Evolutionary conservation across 2,113 vertebrate species (phyloP).

Genomic region (Orientallactaga bullata): DNA sequence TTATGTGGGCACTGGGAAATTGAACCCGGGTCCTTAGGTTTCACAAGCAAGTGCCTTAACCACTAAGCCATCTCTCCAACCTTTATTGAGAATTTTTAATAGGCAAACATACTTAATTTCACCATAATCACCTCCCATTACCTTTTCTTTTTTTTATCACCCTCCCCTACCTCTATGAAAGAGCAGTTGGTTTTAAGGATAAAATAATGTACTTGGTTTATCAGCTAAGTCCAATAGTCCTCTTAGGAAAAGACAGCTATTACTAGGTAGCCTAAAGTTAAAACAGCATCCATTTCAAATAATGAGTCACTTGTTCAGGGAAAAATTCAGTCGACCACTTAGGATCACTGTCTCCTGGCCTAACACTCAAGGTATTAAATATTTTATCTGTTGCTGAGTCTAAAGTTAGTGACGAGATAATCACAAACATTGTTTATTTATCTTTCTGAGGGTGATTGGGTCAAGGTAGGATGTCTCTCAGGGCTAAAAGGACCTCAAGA

Average conservation of each 20-base stretch:
- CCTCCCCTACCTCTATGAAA: neutral
- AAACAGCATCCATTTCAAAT: neutral
- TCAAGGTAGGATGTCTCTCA: neutral
- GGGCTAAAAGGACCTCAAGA: neutral
- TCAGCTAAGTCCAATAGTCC: neutral
- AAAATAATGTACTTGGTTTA: conserved; percentile 25
- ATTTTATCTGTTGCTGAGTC: neutral
- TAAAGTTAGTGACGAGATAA: neutral
- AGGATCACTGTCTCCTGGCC: neutral
- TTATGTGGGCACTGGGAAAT: too few species aligned
- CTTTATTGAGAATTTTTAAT: too few species aligned
- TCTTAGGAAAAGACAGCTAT: conserved; percentile 35
- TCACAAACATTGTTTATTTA: neutral
- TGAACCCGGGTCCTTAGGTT: too few species aligned
- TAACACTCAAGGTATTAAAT: neutral
- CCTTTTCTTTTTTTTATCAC: too few species aligned
- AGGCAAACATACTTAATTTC: too few species aligned
- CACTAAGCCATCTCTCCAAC: too few species aligned
- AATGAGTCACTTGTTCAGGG: neutral
- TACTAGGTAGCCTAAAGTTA: neutral
- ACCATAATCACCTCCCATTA: too few species aligned
- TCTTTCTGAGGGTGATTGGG: neutral
- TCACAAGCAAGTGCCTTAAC: too few species aligned
- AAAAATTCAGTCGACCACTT: neutral
- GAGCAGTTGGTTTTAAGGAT: neutral